Percentiles rank a stretch among this genome's conserved stretches.
phyloP scores from a whole-genome alignment of 1,140 invertebrate genomes.

The Drosophila tsacasi region DNA sequence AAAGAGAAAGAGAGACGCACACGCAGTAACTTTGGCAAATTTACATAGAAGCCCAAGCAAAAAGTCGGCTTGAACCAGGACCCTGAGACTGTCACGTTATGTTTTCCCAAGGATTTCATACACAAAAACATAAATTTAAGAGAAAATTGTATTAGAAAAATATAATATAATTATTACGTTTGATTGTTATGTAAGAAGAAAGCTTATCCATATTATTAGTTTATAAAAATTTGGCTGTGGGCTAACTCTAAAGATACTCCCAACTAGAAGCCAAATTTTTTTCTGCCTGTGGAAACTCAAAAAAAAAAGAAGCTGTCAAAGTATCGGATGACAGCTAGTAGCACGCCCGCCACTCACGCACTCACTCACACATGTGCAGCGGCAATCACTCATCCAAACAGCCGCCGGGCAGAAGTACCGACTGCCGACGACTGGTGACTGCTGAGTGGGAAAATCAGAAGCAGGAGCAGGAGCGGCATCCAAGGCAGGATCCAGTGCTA shows the following conservation, averaged over 20 bases:
- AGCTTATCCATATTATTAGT: neutral
- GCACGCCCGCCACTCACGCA: constrained; percentile 30
- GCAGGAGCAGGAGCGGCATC: constrained; percentile 4
- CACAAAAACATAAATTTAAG: neutral
- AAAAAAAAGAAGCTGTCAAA: constrained; percentile 68
- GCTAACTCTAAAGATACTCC: neutral
- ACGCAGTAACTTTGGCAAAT: constrained; percentile 55
- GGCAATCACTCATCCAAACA: constrained; percentile 70
- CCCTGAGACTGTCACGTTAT: constrained; percentile 44
- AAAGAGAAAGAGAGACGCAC: constrained; percentile 1
- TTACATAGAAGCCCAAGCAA: constrained; percentile 58
- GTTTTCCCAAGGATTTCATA: constrained; percentile 23
- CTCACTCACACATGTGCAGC: constrained; percentile 52
- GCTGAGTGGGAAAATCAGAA: constrained; percentile 2
- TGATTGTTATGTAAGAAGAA: neutral
- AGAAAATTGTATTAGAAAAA: no score
- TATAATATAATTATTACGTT: neutral
- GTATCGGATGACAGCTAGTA: constrained; percentile 64
- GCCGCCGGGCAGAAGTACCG: constrained; percentile 20
- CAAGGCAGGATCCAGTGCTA: neutral
- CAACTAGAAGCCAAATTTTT: neutral
- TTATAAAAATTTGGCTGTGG: neutral
- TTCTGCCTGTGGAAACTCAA: neutral
- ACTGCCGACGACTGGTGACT: constrained; percentile 3
- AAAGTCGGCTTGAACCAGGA: neutral